Percentiles rank a stretch among this genome's conserved stretches.
These are phyloP conservation scores for Centroberyx gerrardi DNA, from an alignment of 2,797 vertebrate genomes.

Conservation along the genomic window DNA sequence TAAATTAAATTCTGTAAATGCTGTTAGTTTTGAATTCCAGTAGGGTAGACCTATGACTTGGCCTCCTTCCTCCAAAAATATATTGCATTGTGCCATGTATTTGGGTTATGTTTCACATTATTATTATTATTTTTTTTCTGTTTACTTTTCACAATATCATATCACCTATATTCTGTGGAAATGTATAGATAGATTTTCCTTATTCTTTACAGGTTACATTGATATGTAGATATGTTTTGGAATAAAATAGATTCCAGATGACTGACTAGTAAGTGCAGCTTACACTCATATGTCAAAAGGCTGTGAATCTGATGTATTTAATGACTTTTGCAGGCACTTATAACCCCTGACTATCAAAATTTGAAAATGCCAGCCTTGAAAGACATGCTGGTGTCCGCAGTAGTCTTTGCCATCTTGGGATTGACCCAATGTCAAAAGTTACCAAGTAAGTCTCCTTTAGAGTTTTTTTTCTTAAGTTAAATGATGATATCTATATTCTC, in stretches of 20 bases:
- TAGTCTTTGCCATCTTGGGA: conserved; percentile 71
- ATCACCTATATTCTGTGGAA: neutral
- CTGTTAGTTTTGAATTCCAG: too few relatives aligned
- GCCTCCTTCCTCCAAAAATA: too few relatives aligned
- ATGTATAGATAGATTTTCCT: too few relatives aligned
- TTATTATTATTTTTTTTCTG: neutral
- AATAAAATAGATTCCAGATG: neutral
- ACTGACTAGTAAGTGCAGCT: neutral
- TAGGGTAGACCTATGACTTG: too few relatives aligned
- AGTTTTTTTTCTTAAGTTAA: neutral
- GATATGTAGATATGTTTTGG: neutral
- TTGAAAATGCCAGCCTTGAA: conserved; percentile 73
- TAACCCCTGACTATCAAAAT: conserved; percentile 58
- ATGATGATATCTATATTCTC: too few relatives aligned
- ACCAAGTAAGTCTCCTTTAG: conserved; percentile 77
- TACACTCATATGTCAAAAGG: neutral
- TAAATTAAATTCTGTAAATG: too few relatives aligned
- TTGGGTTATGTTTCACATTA: too few relatives aligned
- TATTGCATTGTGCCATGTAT: too few relatives aligned
- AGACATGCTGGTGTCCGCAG: conserved; percentile 73
- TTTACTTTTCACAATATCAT: neutral
- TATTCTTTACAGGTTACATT: neutral
- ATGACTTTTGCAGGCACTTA: conserved; percentile 73
- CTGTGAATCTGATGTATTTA: neutral
- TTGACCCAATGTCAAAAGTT: conserved; percentile 78